Evolutionary conservation across 2,113 vertebrate genomes (phyloP).

Genomic region (Corynorhinus townsendii): DNA sequence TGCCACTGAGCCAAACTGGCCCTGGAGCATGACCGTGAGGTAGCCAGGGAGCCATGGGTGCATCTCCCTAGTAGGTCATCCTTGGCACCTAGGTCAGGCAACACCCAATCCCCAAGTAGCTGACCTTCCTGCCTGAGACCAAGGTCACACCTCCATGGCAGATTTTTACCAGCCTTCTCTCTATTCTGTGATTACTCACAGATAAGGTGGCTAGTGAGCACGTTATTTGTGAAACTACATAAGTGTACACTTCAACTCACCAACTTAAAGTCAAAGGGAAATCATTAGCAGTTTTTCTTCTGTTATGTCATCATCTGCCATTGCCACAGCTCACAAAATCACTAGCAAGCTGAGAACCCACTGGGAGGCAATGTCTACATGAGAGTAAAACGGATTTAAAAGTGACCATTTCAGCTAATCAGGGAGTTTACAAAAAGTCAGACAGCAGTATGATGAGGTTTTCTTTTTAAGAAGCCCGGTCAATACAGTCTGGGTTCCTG

Average conservation of each 20-base stretch:
- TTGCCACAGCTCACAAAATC: neutral
- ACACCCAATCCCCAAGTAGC: neutral
- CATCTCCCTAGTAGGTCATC: accelerated
- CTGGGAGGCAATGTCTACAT: neutral
- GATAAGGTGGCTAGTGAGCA: neutral
- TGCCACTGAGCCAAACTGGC: neutral
- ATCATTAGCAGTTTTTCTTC: neutral
- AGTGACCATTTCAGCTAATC: neutral
- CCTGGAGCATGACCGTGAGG: neutral
- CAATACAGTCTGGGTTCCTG: neutral
- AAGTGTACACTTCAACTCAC: neutral
- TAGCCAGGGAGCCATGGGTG: neutral
- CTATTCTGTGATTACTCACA: neutral
- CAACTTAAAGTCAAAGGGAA: neutral
- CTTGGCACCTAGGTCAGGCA: neutral
- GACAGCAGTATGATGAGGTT: neutral
- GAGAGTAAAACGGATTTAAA: neutral
- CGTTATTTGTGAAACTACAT: neutral
- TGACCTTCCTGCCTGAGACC: neutral
- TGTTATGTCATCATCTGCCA: neutral
- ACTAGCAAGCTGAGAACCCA: neutral
- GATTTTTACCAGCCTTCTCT: neutral
- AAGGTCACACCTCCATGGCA: neutral
- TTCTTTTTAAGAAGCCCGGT: neutral
- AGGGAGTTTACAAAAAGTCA: neutral